phyloP scores from a whole-genome alignment of 2,113 vertebrate species.

The Atrichornis clamosus region DNA sequence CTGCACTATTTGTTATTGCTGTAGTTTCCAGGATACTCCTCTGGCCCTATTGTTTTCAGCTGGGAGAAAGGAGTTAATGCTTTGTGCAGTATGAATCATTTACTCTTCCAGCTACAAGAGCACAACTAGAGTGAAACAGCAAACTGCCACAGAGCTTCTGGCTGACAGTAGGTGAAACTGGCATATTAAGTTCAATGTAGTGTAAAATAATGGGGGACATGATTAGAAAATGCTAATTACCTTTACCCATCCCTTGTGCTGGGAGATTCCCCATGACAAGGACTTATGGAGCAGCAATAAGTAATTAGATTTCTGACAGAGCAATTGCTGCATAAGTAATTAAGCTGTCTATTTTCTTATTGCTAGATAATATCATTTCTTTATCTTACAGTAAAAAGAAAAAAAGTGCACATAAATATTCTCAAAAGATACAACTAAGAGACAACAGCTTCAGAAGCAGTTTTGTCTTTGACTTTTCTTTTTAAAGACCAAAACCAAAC shows the following conservation, averaged over 20 bases:
- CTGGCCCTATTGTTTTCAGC: not conserved
- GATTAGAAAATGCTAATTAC: slow-evolving; percentile 33
- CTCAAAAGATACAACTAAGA: not conserved
- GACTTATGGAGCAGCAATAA: not conserved
- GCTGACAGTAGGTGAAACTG: not conserved
- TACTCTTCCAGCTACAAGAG: not conserved
- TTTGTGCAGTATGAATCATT: not conserved
- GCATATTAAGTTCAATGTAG: not conserved
- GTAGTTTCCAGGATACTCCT: not conserved
- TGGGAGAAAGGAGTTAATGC: not conserved
- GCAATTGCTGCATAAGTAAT: not conserved
- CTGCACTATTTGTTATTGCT: not conserved
- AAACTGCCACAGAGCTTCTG: not conserved
- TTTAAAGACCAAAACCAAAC: not conserved
- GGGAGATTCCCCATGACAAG: not conserved
- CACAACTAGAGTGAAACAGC: not conserved
- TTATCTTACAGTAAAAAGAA: not conserved
- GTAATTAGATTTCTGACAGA: slow-evolving; percentile 24
- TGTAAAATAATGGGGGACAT: not conserved
- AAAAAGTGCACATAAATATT: not conserved
- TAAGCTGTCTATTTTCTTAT: not conserved
- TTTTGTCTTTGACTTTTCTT: not conserved
- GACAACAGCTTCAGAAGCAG: not conserved
- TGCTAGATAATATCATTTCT: not conserved
- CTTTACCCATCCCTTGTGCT: not conserved